Conservation (phyloP, 2,888 invertebrate genomes). For the Pocota personata region DNA sequence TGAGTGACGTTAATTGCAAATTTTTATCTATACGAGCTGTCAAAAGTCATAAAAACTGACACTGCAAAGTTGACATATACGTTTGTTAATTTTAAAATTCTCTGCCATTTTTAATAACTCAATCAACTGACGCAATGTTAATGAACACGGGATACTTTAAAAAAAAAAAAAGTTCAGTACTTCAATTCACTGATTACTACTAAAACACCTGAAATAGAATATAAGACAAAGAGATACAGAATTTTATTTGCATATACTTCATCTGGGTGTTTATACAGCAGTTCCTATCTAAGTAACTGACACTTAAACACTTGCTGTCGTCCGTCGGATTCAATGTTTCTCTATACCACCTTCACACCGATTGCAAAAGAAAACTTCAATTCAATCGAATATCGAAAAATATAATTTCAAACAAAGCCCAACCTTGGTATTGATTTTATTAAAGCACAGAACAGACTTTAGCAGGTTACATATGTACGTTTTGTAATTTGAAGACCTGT, state of each 20-base stretch:
- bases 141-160: no score
- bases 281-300: not conserved
- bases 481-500: not conserved
- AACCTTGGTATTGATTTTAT: conserved; percentile 5
- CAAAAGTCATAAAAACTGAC: not conserved
- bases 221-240: not conserved
- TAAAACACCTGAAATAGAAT: not conserved
- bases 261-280: not conserved
- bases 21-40: not conserved
- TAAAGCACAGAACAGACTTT: not conserved
- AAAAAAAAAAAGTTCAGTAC: no score
- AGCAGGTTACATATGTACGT: not conserved
- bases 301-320: not conserved
- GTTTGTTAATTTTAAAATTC: not conserved
- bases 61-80: not conserved
- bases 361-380: not conserved
- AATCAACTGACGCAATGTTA: not conserved
- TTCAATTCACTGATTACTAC: no score
- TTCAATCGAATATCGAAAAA: not conserved
- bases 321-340: not conserved
- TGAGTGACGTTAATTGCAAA: not conserved
- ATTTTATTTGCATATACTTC: not conserved
- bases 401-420: not conserved
- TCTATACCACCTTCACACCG: not conserved
- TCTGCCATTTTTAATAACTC: not conserved